Conservation (phyloP, 2,797 vertebrate species). For the Denticeps clupeoides region DNA sequence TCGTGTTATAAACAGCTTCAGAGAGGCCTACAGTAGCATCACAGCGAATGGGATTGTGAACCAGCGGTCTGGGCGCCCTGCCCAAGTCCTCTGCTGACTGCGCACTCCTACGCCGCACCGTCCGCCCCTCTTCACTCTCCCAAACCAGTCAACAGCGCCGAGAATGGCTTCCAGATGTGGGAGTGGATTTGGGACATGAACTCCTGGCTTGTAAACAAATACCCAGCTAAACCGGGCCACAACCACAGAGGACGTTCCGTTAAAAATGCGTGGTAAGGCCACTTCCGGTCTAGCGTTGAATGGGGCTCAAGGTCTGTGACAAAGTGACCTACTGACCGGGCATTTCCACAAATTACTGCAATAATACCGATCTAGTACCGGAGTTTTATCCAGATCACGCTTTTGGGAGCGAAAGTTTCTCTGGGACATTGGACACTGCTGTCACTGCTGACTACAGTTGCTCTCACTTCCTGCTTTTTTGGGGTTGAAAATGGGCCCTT, state of each 20-base stretch:
- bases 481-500: too few species aligned
- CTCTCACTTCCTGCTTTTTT: too few species aligned
- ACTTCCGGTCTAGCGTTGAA: background rate
- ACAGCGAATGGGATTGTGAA: conserved; percentile 12
- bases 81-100: conserved; percentile 10
- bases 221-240: conserved; percentile 13
- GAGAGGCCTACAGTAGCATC: background rate
- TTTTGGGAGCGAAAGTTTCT: too few species aligned
- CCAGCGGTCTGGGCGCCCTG: background rate
- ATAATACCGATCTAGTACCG: too few species aligned
- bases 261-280: background rate
- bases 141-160: conserved; percentile 4
- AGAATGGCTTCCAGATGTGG: conserved; percentile 30
- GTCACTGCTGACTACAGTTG: too few species aligned
- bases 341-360: too few species aligned
- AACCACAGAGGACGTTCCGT: conserved; percentile 7
- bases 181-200: conserved; percentile 24
- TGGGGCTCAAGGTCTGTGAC: background rate
- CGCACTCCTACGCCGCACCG: background rate
- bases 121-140: background rate
- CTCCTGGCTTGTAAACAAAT: conserved; percentile 23
- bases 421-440: too few species aligned
- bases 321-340: too few species aligned
- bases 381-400: too few species aligned
- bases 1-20: too few species aligned